Evolutionary conservation across 2,797 vertebrate species (phyloP).

Genomic region (Gymnopithys bicolor): DNA sequence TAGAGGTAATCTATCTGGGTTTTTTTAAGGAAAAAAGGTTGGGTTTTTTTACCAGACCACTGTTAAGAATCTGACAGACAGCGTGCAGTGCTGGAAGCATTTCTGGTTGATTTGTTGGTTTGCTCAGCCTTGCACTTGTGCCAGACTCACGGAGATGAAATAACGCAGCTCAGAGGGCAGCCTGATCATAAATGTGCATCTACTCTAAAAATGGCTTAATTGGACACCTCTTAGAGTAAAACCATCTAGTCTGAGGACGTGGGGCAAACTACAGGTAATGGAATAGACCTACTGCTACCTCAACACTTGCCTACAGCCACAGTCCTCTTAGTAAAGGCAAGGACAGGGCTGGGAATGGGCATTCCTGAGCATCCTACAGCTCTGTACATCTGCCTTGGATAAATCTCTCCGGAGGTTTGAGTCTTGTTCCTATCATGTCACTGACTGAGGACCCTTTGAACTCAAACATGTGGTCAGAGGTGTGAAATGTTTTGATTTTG

Average conservation of each 20-base stretch:
- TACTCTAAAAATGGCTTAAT: not conserved
- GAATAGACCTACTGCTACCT: not conserved
- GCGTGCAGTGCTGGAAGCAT: not conserved
- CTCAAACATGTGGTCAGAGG: not conserved
- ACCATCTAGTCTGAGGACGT: not conserved
- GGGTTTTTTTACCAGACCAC: not conserved
- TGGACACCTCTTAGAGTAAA: not conserved
- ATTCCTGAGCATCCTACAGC: not conserved
- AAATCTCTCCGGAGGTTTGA: not conserved
- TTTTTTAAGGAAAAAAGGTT: not conserved
- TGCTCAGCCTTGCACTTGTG: not conserved
- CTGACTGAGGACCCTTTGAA: not conserved
- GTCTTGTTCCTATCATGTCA: not conserved
- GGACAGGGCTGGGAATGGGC: not conserved
- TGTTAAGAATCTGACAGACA: not conserved
- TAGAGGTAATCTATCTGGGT: fast-evolving
- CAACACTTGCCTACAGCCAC: not conserved
- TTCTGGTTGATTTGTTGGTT: not conserved
- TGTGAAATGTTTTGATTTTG: not conserved
- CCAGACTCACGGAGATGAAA: no score
- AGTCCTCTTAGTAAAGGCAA: not conserved
- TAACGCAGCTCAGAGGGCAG: not conserved
- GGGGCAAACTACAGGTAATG: not conserved
- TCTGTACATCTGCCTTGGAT: not conserved
- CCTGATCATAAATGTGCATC: not conserved